Percentiles rank a stretch among this genome's conserved stretches.
Evolutionary conservation across 2,888 invertebrate genomes (phyloP).

Genomic region (Cordilura impudica): DNA sequence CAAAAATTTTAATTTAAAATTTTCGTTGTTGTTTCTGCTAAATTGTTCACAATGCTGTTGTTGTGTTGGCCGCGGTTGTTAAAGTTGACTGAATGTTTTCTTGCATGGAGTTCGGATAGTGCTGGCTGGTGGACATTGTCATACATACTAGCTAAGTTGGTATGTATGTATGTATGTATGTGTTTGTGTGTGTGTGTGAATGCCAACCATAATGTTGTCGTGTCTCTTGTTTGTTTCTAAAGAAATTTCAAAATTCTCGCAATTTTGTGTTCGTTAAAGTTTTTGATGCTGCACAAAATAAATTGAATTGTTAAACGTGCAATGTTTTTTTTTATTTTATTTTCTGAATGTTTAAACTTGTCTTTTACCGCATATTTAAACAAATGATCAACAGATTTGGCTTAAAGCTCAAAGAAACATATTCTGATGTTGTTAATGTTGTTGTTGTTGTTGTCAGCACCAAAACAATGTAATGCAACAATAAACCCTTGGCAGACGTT

Average conservation of each 20-base stretch:
- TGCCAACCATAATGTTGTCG: slow-evolving; percentile 67
- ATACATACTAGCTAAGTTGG: slow-evolving; percentile 14
- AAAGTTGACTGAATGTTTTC: slow-evolving; percentile 45
- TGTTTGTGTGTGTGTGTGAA: slow-evolving; percentile 26
- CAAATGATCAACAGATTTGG: slow-evolving; percentile 76
- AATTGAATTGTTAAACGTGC: slow-evolving; percentile 77
- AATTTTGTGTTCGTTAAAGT: slow-evolving; percentile 78
- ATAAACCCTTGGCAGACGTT: slow-evolving; percentile 60
- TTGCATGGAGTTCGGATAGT: slow-evolving; percentile 36
- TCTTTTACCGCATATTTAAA: slow-evolving; percentile 75
- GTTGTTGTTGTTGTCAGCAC: slow-evolving; percentile 59
- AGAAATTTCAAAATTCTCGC: slow-evolving; percentile 78
- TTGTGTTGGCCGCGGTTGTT: slow-evolving; percentile 62
- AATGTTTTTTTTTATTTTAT: slow-evolving; percentile 62
- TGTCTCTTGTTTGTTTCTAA: slow-evolving; percentile 78
- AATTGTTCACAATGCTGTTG: slow-evolving; percentile 68
- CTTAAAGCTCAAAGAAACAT: slow-evolving; percentile 60
- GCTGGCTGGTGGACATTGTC: slow-evolving; percentile 44
- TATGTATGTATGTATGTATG: not conserved
- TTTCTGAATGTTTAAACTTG: slow-evolving; percentile 61
- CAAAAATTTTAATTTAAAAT: slow-evolving; percentile 79
- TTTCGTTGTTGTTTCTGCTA: slow-evolving; percentile 71
- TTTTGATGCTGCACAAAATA: slow-evolving; percentile 66
- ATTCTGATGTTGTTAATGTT: slow-evolving; percentile 43
- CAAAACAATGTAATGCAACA: slow-evolving; percentile 60